Base-by-base conservation (phyloP, 2,888 invertebrate genomes). In the Ophioninae sp. region DNA sequence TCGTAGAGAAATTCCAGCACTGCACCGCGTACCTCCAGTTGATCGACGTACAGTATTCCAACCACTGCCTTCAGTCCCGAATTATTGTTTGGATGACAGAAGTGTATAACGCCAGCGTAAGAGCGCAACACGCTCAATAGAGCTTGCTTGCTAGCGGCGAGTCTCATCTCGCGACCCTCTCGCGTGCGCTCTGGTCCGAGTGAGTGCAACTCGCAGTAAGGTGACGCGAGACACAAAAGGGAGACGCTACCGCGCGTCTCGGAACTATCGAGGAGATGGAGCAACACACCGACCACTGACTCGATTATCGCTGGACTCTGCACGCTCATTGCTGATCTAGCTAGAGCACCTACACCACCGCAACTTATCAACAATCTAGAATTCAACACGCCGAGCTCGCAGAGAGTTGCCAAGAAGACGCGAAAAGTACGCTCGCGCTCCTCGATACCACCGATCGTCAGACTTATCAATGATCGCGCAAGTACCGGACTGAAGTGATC, bases 1-100 rank as follows among this genome's bases (percentile, higher is more conserved):
- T 99, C 98, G 92, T 97, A 99, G 64, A 99, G 94, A 85, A 99
- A 94, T 93, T 99, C 98, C 92, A 99, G 93, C 89, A 99, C 96
- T 74, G 98, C 97, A 95, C 97, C 98, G 93, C 98, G 95, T 89
- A 98, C 97, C 94, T 98, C 98, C 87, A 96, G 93, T 92, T 98
- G 96, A 88, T 98, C 97, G 88, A 98, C 95, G 93, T 97, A 97
- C 62, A 98, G 93, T 77, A 96, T 96, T 88, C 96, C 96, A 39
- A 97, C 96, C 85, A 97, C 95, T 74, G 97, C 96, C 88, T 95
- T 95, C 84, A 97, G 94, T 6, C 97, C 97, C 37, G 96, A 96
- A 82, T 95, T 94, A 90, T 96, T 95, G 88, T 94, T 94, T 13
- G 97, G 97, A 93, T 96, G 96, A 92, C 97, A 97, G 93, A 98